Evolutionary conservation across 2,888 invertebrate genomes (phyloP), one percentile per base, ranked within the genome.

Genomic region (Oscheius onirici): DNA sequence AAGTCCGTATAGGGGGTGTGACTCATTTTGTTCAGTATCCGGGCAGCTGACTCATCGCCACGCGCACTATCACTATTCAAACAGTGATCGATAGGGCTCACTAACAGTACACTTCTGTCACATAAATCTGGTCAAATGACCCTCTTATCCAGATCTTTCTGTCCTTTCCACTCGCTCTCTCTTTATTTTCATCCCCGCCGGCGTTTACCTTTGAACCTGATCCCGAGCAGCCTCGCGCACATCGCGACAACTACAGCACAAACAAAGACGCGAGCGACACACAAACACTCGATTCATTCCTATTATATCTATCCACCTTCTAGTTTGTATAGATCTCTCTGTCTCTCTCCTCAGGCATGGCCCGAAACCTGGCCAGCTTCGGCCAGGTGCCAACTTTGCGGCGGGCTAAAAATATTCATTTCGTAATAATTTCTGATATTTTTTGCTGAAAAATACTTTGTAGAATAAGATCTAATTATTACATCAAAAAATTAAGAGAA

Each of bases 191-290:
- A 46, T 26, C 28, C n/a, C 15, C 22, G 61, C 17, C 49, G 28
- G n/a, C 46, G 63, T 63, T 63, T 63, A 63, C 63, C 63, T 63
- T 63, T 63, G 43, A 58, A 63, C 63, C 63, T 49, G 63, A 63
- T 63, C 63, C 60, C 44, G 60, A 60, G 44, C 44, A 24, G 34
- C 49, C 24, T 49, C 63, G 63, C 49, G 49, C 63, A 63, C 58
- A 34, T 58, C 58, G 58, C 58, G 58, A 63, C 63, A 63, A 63
- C 49, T 15, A 17, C 49, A 24, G 44, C 46, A 63, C 46, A 49
- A 44, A 46, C 49, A 44, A 22, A n/a, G n/a, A n/a, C n/a, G 49
- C n/a, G 28, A 26, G 17, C 46, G 22, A 43, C 13, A 46, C 44
- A 46, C 43, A 17, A 43, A 22, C 61, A 44, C 61, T 46, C 61